Percentiles rank a stretch among this genome's conserved stretches.
Evolutionary conservation across 2,888 invertebrate genomes (phyloP).

Genomic region (Drosophila cognata): DNA sequence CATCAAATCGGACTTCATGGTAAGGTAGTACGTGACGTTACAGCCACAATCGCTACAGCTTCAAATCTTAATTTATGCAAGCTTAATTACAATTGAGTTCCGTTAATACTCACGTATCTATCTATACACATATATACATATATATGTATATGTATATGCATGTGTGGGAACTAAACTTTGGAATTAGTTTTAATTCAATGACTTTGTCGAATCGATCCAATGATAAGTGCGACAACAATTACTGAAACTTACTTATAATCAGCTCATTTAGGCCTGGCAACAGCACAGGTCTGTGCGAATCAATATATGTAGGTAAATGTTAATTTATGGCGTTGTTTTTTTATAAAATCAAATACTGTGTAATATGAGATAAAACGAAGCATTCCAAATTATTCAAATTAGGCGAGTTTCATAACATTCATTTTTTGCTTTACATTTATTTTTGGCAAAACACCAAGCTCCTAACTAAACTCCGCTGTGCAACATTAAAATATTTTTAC

Average conservation of each 20-base stretch:
- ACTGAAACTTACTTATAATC: conserved; percentile 18
- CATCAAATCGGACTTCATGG: conserved; percentile 64
- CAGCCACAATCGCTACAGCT: conserved; percentile 39
- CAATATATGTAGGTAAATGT: conserved; percentile 14
- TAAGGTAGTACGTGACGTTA: conserved; percentile 62
- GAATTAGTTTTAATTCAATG: conserved; percentile 63
- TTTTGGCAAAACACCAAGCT: not conserved
- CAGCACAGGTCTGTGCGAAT: not conserved
- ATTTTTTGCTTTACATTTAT: not conserved
- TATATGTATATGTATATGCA: not conserved
- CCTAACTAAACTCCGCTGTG: not conserved
- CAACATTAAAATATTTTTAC: not conserved
- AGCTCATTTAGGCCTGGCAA: conserved; percentile 16
- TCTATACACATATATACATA: not conserved
- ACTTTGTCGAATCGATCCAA: conserved; percentile 50
- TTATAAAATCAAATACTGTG: not conserved
- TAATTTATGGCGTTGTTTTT: not conserved
- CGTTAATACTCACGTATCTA: conserved; percentile 56
- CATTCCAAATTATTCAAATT: conserved; percentile 11
- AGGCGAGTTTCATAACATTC: not conserved
- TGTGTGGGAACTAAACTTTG: conserved; percentile 45
- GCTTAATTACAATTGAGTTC: conserved; percentile 64
- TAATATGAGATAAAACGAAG: not conserved
- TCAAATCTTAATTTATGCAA: conserved; percentile 69
- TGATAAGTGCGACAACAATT: conserved; percentile 44